phyloP scores from a whole-genome alignment of 2,113 vertebrate species.

The Crypturellus undulatus region DNA sequence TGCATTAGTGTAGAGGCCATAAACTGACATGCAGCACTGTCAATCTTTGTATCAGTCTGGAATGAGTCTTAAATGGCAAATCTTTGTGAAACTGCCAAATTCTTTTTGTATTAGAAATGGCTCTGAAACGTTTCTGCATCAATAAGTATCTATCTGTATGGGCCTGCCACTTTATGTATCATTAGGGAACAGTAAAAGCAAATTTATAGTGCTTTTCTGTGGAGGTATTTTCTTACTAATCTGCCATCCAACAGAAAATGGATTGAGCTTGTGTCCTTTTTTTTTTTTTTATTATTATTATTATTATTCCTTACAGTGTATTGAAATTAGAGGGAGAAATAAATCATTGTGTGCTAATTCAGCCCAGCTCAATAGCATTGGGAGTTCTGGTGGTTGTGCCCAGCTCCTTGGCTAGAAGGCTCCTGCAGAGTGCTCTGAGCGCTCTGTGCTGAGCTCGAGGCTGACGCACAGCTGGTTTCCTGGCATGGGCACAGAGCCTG shows the following conservation, averaged over 20 bases:
- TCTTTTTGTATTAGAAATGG: not conserved
- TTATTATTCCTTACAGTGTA: not conserved
- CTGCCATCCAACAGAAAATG: not conserved
- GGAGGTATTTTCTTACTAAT: not conserved
- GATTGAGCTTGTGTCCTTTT: not conserved
- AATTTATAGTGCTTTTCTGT: not conserved
- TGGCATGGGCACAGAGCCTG: too few species aligned
- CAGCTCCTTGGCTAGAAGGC: not conserved
- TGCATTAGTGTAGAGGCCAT: not conserved
- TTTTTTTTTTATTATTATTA: not conserved
- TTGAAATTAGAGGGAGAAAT: not conserved
- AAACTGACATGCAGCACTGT: not conserved
- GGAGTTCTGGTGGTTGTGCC: not conserved
- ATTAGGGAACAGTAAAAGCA: not conserved
- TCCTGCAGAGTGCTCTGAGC: not conserved
- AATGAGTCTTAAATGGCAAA: not conserved
- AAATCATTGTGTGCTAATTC: not conserved
- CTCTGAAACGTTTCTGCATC: not conserved
- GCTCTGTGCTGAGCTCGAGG: not conserved
- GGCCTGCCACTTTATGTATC: not conserved
- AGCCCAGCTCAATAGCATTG: not conserved
- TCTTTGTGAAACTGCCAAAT: not conserved
- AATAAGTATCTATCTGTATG: not conserved
- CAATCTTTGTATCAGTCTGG: not conserved
- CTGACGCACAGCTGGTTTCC: not conserved